Percentiles rank a stretch among this genome's conserved stretches.
phyloP scores from a whole-genome alignment of 2,113 vertebrate species.

The rabbit (Oryctolagus cuniculus) region mOryCun1.1 NC_091436.1:163000501-163001000 shows the following conservation, averaged over 20 bases:
- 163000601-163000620: not conserved
- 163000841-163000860: not conserved
- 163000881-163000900: slow-evolving; percentile 26
- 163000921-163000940: not conserved
- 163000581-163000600: not conserved
- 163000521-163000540: slow-evolving; percentile 58
- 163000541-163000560: not conserved
- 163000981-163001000: slow-evolving; percentile 14
- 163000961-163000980: not conserved
- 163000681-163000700: not conserved
- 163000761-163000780: slow-evolving; percentile 31
- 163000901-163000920: not conserved
- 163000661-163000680: not conserved
- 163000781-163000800: not conserved
- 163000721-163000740: not conserved
- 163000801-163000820: not conserved
- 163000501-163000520: slow-evolving; percentile 64
- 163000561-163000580: not conserved
- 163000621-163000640: not conserved
- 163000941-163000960: slow-evolving; percentile 40
- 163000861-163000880: slow-evolving; percentile 15
- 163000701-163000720: not conserved
- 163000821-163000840: not conserved
- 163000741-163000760: not conserved
- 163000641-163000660: not conserved